Evolutionary conservation across 2,888 invertebrate genomes (phyloP), one percentile per base, ranked within the genome.

Genomic region (Saturnia pavonia): DNA sequence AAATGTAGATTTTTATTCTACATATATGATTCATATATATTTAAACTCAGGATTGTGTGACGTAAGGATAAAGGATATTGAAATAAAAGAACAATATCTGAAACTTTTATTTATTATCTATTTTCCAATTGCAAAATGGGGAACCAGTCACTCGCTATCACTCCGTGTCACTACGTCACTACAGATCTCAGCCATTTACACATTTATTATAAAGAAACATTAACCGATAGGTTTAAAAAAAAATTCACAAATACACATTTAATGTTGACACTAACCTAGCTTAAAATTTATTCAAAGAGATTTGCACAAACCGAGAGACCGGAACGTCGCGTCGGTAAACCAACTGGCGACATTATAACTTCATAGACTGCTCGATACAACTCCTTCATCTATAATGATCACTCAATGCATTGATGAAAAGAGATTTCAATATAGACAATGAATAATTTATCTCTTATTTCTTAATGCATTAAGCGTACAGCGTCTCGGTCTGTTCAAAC

Each of bases 191-290:
- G 85, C 88, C 93, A 93, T 94, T 90, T 93, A 92, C 92, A 92
- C 92, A 87, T 89, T 89, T 87, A 34, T 34, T 34, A 87, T 82
- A 92, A 92, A 91, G 88, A 90, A 93, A 92, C 89, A 87, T 91
- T 89, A 92, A 92, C 91, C 91, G 87, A 92, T 14, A 25, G 27
- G 57, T 25, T 60, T 19, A 51, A 51, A 54, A 60, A 57, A 60
- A 87, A 92, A 93, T 92, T 92, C 93, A 94, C 94, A 94, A 92
- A 89, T 94, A 94, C 94, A 94, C 92, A 91, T 92, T 92, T 91
- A 90, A 92, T 92, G 92, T 91, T 91, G 91, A 90, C 87, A 92
- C 90, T 40, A 85, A 25, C 72, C 91, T 92, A 92, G 81, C 90
- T 92, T 91, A 91, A 12, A 79, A 74, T 60, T 60, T 60, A 60